phyloP scores from a whole-genome alignment of 2,113 vertebrate species.

The Chrysemys picta region DNA sequence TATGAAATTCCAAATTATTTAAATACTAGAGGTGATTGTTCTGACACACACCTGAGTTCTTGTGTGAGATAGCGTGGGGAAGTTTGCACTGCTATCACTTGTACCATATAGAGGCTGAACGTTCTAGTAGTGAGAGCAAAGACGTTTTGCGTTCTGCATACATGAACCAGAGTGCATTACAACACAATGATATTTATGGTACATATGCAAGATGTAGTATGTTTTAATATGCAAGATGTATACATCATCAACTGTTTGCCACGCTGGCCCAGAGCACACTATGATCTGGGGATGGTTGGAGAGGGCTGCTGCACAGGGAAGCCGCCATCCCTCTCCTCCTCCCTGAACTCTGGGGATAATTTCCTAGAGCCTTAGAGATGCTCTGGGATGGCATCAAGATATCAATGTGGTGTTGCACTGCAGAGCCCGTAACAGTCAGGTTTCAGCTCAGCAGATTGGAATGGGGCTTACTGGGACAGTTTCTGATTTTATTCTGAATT shows the following conservation, averaged over 20 bases:
- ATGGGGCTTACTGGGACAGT: not conserved
- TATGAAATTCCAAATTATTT: not conserved
- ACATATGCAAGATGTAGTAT: not conserved
- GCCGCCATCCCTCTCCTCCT: not conserved
- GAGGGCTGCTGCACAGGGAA: not conserved
- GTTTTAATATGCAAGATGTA: not conserved
- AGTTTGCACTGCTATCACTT: not conserved
- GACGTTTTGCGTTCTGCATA: not conserved
- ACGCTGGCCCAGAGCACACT: not conserved
- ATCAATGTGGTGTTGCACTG: not conserved
- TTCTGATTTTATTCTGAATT: not conserved
- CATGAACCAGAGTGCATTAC: not conserved
- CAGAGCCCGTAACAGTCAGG: not conserved
- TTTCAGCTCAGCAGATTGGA: not conserved
- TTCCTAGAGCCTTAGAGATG: not conserved
- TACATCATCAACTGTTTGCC: not conserved
- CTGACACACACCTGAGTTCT: not conserved
- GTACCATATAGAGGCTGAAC: not conserved
- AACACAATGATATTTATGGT: not conserved
- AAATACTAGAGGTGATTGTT: rapidly evolving
- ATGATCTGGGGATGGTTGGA: not conserved
- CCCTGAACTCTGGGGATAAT: not conserved
- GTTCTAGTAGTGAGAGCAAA: not conserved
- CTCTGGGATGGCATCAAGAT: not conserved
- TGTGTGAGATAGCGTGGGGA: not conserved